Conservation (phyloP, 2,888 invertebrate genomes). For the Apotomis betuletana region DNA sequence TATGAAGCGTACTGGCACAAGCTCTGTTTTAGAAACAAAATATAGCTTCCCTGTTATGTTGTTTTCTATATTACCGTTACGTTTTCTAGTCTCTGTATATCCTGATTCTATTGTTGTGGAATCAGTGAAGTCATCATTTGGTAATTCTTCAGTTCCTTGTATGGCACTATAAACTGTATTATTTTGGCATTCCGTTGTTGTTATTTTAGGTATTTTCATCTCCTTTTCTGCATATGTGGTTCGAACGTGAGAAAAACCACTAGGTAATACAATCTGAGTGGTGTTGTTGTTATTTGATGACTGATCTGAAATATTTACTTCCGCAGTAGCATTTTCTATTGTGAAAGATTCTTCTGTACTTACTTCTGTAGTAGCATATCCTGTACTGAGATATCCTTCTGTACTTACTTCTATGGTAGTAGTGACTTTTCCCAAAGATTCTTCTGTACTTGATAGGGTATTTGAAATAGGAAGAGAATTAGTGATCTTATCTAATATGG, state of each 20-base stretch:
- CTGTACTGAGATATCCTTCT: neutral
- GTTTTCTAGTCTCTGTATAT: neutral
- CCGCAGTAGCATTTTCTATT: neutral
- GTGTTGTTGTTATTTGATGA: neutral
- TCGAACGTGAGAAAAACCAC: slow-evolving; percentile 26
- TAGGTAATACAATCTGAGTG: neutral
- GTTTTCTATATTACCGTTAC: slow-evolving; percentile 28
- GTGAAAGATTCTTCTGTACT: slow-evolving; percentile 7
- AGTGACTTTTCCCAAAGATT: slow-evolving; percentile 1
- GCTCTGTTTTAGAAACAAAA: slow-evolving; percentile 48
- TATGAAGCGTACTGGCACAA: slow-evolving; percentile 54
- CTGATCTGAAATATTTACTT: neutral
- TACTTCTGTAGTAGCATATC: neutral
- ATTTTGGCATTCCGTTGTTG: slow-evolving; percentile 54
- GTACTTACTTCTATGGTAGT: neutral
- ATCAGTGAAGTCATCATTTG: slow-evolving; percentile 51
- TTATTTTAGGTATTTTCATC: slow-evolving; percentile 51
- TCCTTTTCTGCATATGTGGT: slow-evolving; percentile 47
- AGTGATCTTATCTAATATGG: neutral
- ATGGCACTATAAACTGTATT: slow-evolving; percentile 50
- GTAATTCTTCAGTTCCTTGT: slow-evolving; percentile 52
- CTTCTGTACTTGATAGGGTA: slow-evolving; percentile 11
- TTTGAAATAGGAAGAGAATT: neutral
- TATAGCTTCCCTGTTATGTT: slow-evolving; percentile 49
- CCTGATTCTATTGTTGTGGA: neutral